Percentiles rank a stretch among this genome's conserved stretches.
phyloP scores from a whole-genome alignment of 2,888 invertebrate species.

The Clitarchus hookeri region DNA sequence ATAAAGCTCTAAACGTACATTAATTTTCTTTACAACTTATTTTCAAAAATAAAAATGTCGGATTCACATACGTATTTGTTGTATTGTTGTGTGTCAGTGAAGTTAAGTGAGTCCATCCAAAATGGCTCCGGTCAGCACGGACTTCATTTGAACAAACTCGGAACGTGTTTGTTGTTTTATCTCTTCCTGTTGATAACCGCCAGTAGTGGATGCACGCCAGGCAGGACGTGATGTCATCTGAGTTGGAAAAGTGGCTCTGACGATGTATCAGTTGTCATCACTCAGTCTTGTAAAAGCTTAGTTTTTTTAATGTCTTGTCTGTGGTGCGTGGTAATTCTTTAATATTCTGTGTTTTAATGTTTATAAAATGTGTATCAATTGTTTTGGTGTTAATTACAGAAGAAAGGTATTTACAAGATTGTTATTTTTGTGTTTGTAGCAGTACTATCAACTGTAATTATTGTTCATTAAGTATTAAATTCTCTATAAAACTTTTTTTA shows the following conservation, averaged over 20 bases:
- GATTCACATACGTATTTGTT: too few relatives aligned
- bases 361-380: not conserved
- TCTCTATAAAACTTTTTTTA: not conserved
- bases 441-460: not conserved
- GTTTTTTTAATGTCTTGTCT: not conserved
- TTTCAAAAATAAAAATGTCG: too few relatives aligned
- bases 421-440: not conserved
- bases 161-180: not conserved
- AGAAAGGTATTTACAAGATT: not conserved
- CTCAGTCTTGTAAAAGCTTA: not conserved
- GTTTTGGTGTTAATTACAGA: not conserved
- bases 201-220: not conserved
- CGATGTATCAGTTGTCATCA: not conserved
- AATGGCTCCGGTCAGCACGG: too few relatives aligned
- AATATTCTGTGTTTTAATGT: not conserved
- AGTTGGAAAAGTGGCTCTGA: not conserved
- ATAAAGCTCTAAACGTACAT: too few relatives aligned
- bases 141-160: too few relatives aligned
- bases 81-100: too few relatives aligned
- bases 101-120: too few relatives aligned
- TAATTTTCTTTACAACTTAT: too few relatives aligned
- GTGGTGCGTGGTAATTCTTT: not conserved
- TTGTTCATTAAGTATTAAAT: not conserved
- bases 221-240: not conserved
- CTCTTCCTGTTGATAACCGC: not conserved